A percentile compares a stretch with the other conserved stretches of the same genome.
Evolutionary conservation across 2,888 invertebrate species (phyloP).

Genomic region (Lymantria dispar): DNA sequence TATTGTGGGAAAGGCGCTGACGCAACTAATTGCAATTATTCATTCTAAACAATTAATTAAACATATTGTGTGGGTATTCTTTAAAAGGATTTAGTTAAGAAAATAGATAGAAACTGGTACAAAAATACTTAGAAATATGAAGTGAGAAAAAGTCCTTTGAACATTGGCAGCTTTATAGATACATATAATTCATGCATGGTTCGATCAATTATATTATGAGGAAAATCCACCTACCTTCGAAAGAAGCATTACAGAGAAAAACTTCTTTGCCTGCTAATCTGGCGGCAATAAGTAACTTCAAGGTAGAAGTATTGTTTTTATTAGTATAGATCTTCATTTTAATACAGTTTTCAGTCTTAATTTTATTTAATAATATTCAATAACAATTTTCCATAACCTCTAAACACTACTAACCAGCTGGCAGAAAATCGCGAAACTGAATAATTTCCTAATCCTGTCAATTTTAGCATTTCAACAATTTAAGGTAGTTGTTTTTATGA

Average conservation of each 20-base stretch:
- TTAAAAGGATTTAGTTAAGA: no score
- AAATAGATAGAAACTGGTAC: no score
- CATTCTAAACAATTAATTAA: no score
- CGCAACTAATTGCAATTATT: no score
- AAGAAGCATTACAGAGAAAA: conserved; percentile 80
- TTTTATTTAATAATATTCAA: conserved; percentile 17
- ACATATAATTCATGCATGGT: background rate
- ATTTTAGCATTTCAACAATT: background rate
- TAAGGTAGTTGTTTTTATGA: no score
- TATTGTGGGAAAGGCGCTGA: no score
- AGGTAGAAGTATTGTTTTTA: conserved; percentile 88
- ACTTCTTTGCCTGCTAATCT: conserved; percentile 84
- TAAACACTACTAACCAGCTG: conserved; percentile 22
- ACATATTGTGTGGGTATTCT: no score
- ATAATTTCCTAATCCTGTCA: background rate
- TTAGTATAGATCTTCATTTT: conserved; percentile 89
- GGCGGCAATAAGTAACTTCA: conserved; percentile 88
- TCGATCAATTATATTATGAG: conserved; percentile 1
- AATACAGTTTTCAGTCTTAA: conserved; percentile 36
- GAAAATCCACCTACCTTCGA: conserved; percentile 78
- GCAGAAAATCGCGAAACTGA: conserved; percentile 16
- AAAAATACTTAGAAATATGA: no score
- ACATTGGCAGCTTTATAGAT: no score
- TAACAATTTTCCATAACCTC: conserved; percentile 34
- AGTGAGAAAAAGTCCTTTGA: no score